Base-by-base conservation (phyloP, 2,888 invertebrate genomes). In the Papilio elwesi region DNA sequence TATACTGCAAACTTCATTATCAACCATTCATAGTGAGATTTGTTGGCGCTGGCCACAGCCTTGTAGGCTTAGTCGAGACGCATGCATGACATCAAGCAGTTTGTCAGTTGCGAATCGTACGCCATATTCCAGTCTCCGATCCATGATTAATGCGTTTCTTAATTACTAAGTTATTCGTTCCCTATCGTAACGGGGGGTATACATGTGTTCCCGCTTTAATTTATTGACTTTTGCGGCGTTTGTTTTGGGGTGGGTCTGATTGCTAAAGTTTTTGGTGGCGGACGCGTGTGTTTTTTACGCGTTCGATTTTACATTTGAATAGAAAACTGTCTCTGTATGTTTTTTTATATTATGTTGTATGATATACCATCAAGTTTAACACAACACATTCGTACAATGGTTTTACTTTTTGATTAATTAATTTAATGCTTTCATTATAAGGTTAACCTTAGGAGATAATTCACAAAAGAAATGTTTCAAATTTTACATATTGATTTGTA, bases 81-180 rank as follows among this genome's bases (percentile, higher is more conserved):
- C 62, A 79, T 79, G 90, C 92, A 91, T 92, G 92, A 85, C 89
- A 86, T 84, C 82, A 83, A 79, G 89, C 88, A 87, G 88, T 91
- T 91, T 89, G 91, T 91, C 91, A 90, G 87, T 87, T 85, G 89
- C 89, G 87, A 88, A 88, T 86, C 78, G 78, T 79, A 80, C 79
- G 80, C 81, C 85, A 82, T 81, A 83, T 83, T 81, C 83, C 83
- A 87, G 89, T 85, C 89, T 85, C 84, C 87, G 85, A 91, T 88
- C 84, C 82, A 82, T 92, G 93, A 93, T 93, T 91, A 93, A 93
- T 93, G 92, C 81, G 77, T 91, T 91, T 91, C 92, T 92, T 93
- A 93, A 93, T 93, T 93, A 92, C 91, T 84, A 90, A 92, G 90
- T 90, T 90, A 91, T 89, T 55, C 89, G 88, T 82, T 84, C 75